Conservation (phyloP, 2,888 invertebrate genomes). For the Cephus rjabovi region DNA sequence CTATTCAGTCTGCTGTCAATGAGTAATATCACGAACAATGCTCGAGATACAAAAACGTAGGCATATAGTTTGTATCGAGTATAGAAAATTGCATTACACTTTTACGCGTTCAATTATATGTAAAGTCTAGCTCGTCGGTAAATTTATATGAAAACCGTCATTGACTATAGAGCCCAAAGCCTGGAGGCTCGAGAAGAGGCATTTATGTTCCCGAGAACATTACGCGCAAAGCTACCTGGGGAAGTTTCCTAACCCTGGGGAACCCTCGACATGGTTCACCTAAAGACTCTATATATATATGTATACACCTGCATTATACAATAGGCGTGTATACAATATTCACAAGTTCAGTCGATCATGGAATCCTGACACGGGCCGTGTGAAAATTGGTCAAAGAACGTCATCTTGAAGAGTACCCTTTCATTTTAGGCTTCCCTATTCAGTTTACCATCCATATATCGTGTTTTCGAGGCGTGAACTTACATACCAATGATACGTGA, state of each 20-base stretch:
- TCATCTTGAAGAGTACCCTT: background rate
- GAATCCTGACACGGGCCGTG: background rate
- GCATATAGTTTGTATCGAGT: background rate
- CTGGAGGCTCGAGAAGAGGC: slow-evolving; percentile 29
- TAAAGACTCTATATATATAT: slow-evolving; percentile 7
- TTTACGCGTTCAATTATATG: no score
- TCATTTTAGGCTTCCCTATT: background rate
- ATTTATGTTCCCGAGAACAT: slow-evolving; percentile 37
- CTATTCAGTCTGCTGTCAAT: no score
- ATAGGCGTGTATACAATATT: background rate
- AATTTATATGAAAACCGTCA: background rate
- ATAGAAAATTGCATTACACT: background rate
- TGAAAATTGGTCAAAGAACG: background rate
- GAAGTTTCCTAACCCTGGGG: slow-evolving; percentile 40
- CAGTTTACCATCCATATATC: background rate
- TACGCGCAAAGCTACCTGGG: slow-evolving; percentile 21
- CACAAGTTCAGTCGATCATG: background rate
- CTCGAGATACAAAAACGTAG: no score
- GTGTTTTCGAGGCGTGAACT: background rate
- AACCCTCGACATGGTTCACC: slow-evolving; percentile 29
- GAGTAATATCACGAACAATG: no score
- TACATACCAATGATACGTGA: background rate
- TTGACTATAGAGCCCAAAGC: slow-evolving; percentile 24
- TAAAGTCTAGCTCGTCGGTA: background rate
- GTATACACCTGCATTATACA: background rate